Conservation (phyloP, 2,888 invertebrate species). For the Nemotelus pantherinus region DNA sequence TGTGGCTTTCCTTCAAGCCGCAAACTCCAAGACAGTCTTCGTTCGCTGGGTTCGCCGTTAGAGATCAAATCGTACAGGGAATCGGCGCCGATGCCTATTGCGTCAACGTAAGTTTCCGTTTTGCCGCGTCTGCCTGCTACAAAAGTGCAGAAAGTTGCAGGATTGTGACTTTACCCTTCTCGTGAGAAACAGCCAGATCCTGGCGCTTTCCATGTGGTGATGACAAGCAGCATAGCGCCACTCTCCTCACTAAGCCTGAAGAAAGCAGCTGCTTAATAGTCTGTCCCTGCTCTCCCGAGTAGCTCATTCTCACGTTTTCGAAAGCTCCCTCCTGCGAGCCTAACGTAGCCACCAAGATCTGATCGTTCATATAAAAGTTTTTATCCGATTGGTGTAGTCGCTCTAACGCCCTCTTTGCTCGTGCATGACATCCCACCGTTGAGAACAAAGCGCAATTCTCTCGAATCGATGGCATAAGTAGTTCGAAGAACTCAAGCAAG, state of each 20-base stretch:
- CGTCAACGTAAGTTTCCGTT: slow-evolving; percentile 90
- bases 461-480: slow-evolving; percentile 79
- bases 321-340: slow-evolving; percentile 98
- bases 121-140: slow-evolving; percentile 94
- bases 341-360: slow-evolving; percentile 83
- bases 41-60: slow-evolving; percentile 93
- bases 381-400: slow-evolving; percentile 84
- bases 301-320: slow-evolving; percentile 97
- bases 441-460: slow-evolving; percentile 84
- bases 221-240: slow-evolving; percentile 94
- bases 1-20: slow-evolving; percentile 95
- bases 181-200: slow-evolving; percentile 93
- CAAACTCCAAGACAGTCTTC: slow-evolving; percentile 96
- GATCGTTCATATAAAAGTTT: slow-evolving; percentile 84
- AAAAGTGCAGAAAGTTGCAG: slow-evolving; percentile 90
- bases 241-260: slow-evolving; percentile 89
- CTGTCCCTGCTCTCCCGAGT: slow-evolving; percentile 96
- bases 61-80: slow-evolving; percentile 92
- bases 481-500: slow-evolving; percentile 78
- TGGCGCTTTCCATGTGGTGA: slow-evolving; percentile 93
- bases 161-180: slow-evolving; percentile 97
- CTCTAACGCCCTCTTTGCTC: slow-evolving; percentile 80
- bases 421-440: slow-evolving; percentile 84
- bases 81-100: slow-evolving; percentile 92
- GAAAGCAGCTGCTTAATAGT: slow-evolving; percentile 92